A percentile compares a stretch with the other conserved stretches of the same genome.
Conservation (phyloP, 1,140 invertebrate genomes). For the Heliconius congener region DNA sequence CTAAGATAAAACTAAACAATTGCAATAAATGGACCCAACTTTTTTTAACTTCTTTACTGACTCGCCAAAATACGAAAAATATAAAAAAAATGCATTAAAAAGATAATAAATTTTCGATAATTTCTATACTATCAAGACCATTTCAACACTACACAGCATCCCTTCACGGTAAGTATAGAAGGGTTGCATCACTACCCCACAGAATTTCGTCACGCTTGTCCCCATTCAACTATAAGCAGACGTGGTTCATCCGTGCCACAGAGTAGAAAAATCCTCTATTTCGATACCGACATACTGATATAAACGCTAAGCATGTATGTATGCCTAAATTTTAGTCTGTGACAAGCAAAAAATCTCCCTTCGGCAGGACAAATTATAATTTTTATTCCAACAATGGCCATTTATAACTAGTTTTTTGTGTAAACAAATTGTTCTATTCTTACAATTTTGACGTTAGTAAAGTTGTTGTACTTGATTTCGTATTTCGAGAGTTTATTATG, state of each 20-base stretch:
- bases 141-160: background rate
- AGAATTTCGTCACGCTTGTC: slow-evolving; percentile 17
- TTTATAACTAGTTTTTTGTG: slow-evolving; percentile 14
- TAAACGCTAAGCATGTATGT: background rate
- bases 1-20: too few species aligned
- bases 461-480: slow-evolving; percentile 12
- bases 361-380: background rate
- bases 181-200: slow-evolving; percentile 15
- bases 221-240: slow-evolving; percentile 14
- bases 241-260: slow-evolving; percentile 10
- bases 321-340: background rate
- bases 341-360: background rate
- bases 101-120: background rate
- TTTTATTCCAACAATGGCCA: slow-evolving; percentile 3
- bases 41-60: too few species aligned
- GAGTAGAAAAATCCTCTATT: slow-evolving; percentile 27
- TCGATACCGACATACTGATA: background rate
- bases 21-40: too few species aligned
- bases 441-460: slow-evolving; percentile 14
- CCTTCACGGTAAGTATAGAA: slow-evolving; percentile 15
- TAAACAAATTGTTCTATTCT: slow-evolving; percentile 14
- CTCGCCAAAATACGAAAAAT: too few species aligned
- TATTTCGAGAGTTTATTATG: slow-evolving; percentile 1
- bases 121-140: background rate
- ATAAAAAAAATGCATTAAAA: too few species aligned